Base-by-base conservation (phyloP, 2,797 vertebrate genomes). In the Pogonophryne albipinna region DNA sequence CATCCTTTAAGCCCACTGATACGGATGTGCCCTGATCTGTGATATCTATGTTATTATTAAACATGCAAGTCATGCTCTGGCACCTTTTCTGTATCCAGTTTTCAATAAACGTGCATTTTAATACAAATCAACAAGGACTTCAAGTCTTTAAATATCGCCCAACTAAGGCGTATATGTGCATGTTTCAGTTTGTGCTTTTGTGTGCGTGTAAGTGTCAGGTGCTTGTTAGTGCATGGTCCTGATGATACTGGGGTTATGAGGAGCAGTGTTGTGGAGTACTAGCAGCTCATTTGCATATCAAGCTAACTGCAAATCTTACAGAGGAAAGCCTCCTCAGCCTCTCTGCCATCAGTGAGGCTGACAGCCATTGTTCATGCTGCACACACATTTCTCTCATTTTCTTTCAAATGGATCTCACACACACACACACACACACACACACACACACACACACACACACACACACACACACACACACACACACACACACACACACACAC, bases 361-460 rank as follows among this genome's bases (percentile, higher is more conserved):
- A 86, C 83, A 85, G 57, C 74, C 66, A 87, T 85, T 87, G 83
- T 87, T 82, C 78, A 60, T 57, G 52, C 46, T 70, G 66, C 58
- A 80, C 45, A 59, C 47, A 80, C 76, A 71, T 66, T 73, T 68
- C 34, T 71, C 51, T 68, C 7, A 12, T 50, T 69, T 49, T 69
- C 51, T 66, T 3, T 74, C 38, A 61, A n/a, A n/a, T n/a, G n/a
- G n/a, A n/a, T n/a, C n/a, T n/a, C n/a, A n/a, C n/a, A n/a, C n/a
- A n/a, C n/a, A n/a, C n/a, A n/a, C n/a, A n/a, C n/a, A n/a, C n/a
- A n/a, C n/a, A n/a, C n/a, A n/a, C n/a, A n/a, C n/a, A n/a, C n/a
- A n/a, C n/a, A n/a, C n/a, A n/a, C n/a, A n/a, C n/a, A n/a, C n/a
- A n/a, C 31, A 23, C 1, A 1, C 56, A 49, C 27, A 41, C 17